phyloP scores from a whole-genome alignment of 2,888 invertebrate species.

The Agriopis aurantiaria region DNA sequence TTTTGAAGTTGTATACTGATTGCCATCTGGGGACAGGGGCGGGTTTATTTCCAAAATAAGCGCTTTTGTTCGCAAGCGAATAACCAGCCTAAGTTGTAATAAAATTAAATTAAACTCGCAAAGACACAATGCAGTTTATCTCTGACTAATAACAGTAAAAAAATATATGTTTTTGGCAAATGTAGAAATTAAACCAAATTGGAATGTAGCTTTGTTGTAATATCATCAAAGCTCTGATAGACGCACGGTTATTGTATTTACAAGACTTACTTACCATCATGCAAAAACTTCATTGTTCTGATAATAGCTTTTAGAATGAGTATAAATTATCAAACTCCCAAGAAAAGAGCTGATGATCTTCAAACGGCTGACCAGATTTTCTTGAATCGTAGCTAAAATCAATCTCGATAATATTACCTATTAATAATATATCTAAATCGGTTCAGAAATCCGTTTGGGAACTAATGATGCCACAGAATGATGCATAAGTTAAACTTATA shows the following conservation, averaged over 20 bases:
- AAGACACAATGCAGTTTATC: constrained; percentile 27
- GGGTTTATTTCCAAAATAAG: constrained; percentile 17
- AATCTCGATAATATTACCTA: too few relatives aligned
- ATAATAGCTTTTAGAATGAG: too few relatives aligned
- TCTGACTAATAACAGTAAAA: constrained; percentile 19
- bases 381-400: too few relatives aligned
- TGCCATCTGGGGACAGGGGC: constrained; percentile 28
- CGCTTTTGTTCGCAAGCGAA: constrained; percentile 24
- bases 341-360: too few relatives aligned
- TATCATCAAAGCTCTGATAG: neutral
- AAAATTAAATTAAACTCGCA: constrained; percentile 30
- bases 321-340: too few relatives aligned
- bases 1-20: constrained; percentile 32
- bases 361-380: too few relatives aligned
- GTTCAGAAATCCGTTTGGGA: too few relatives aligned
- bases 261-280: too few relatives aligned
- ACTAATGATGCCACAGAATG: too few relatives aligned
- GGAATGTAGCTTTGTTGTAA: neutral
- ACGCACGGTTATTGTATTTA: neutral
- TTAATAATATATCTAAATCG: too few relatives aligned
- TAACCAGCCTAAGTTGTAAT: constrained; percentile 21
- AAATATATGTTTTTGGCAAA: neutral
- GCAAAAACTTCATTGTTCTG: too few relatives aligned
- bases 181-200: neutral
- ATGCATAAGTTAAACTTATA: too few relatives aligned